These are phyloP conservation scores for Pseudorhombus dupliciocellatus DNA, from an alignment of 2,113 vertebrate genomes.

Conservation along the genomic window DNA sequence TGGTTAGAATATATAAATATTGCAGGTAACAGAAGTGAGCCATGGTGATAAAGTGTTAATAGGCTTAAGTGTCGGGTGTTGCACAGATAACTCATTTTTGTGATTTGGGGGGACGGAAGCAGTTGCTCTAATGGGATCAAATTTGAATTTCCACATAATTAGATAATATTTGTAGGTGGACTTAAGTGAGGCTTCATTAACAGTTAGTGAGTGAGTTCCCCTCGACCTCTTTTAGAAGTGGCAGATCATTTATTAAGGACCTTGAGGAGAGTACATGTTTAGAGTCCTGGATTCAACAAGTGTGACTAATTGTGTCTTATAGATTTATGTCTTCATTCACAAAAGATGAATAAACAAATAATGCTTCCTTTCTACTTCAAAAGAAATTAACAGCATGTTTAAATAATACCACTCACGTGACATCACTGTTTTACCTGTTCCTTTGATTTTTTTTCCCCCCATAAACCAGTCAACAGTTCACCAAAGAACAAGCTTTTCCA, in stretches of 20 bases:
- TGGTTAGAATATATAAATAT: too few species aligned
- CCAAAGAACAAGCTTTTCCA: slow-evolving; percentile 27
- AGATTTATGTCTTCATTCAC: not conserved
- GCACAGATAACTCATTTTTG: not conserved
- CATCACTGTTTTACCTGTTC: not conserved
- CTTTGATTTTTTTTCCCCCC: not conserved
- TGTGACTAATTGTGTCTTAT: not conserved
- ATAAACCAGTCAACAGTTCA: slow-evolving; percentile 16
- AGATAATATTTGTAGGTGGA: not conserved
- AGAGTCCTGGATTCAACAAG: slow-evolving; percentile 6
- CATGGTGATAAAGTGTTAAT: not conserved
- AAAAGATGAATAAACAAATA: not conserved
- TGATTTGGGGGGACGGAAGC: not conserved
- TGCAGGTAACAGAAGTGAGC: slow-evolving; percentile 2
- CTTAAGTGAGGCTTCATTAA: not conserved
- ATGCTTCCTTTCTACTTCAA: not conserved
- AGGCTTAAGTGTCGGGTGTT: too few species aligned
- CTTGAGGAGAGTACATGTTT: not conserved
- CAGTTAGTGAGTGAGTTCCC: not conserved
- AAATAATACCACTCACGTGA: not conserved
- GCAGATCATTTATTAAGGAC: not conserved
- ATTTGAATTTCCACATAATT: too few species aligned
- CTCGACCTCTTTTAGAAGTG: not conserved
- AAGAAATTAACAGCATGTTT: not conserved
- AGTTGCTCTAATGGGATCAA: too few species aligned